Evolutionary conservation across 2,888 invertebrate species (phyloP).

Genomic region (Gisinianus flammeolus): DNA sequence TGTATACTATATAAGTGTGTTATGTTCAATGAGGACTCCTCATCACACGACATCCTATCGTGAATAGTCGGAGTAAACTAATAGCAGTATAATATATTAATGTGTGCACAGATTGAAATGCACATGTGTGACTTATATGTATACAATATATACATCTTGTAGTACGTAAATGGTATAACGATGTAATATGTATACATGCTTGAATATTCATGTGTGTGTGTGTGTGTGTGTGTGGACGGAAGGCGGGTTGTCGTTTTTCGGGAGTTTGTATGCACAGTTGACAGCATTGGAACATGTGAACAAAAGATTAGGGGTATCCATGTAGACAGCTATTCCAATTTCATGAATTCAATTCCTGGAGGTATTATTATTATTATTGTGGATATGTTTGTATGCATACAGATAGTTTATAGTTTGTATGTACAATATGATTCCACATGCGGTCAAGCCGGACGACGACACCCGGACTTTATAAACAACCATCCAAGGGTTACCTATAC

Average conservation of each 20-base stretch:
- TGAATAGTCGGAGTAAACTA: no score
- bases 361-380: conserved; percentile 1
- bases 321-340: conserved; percentile 52
- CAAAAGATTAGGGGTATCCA: conserved; percentile 52
- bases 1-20: no score
- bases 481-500: no score
- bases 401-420: no score
- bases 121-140: not conserved
- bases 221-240: not conserved
- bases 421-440: conserved; percentile 22
- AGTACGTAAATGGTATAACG: no score
- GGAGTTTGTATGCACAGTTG: conserved; percentile 49
- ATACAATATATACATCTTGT: not conserved
- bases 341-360: conserved; percentile 44
- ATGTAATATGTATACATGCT: not conserved
- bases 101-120: not conserved
- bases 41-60: no score
- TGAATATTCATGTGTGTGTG: not conserved
- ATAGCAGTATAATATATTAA: no score
- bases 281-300: conserved; percentile 49
- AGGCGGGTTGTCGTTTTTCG: conserved; percentile 23
- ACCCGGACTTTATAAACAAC: not conserved
- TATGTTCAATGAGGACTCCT: no score
- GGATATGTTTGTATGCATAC: not conserved
- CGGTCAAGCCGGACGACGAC: conserved; percentile 7